These are phyloP conservation scores for Phaethon lepturus DNA, from an alignment of 2,113 vertebrate species.

Conservation along the genomic window DNA sequence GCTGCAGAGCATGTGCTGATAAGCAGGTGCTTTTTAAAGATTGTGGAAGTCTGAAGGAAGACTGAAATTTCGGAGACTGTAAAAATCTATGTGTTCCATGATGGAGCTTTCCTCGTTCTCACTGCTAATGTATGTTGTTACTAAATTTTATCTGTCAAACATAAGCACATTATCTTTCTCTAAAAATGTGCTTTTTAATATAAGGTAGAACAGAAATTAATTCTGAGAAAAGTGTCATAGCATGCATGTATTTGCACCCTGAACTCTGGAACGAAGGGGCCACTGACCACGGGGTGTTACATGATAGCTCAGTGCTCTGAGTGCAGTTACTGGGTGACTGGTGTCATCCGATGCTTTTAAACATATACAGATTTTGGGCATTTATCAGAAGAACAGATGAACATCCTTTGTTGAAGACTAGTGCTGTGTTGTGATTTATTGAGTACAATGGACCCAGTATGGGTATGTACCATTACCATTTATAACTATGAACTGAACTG, in stretches of 20 bases:
- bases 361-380: neutral
- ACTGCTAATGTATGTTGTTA: neutral
- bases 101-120: neutral
- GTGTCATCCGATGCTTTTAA: neutral
- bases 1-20: neutral
- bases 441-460: neutral
- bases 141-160: neutral
- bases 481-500: neutral
- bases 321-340: neutral
- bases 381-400: neutral
- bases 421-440: neutral
- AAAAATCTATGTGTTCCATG: neutral
- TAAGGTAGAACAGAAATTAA: neutral
- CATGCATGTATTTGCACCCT: neutral
- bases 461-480: neutral
- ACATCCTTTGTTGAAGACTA: neutral
- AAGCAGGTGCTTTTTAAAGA: conserved; percentile 36
- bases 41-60: neutral
- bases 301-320: neutral
- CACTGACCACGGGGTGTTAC: rapidly evolving
- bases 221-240: neutral
- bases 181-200: neutral
- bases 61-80: neutral
- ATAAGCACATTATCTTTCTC: neutral
- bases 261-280: neutral